phyloP scores from a whole-genome alignment of 2,888 invertebrate species.

The Leistus spinibarbis region DNA sequence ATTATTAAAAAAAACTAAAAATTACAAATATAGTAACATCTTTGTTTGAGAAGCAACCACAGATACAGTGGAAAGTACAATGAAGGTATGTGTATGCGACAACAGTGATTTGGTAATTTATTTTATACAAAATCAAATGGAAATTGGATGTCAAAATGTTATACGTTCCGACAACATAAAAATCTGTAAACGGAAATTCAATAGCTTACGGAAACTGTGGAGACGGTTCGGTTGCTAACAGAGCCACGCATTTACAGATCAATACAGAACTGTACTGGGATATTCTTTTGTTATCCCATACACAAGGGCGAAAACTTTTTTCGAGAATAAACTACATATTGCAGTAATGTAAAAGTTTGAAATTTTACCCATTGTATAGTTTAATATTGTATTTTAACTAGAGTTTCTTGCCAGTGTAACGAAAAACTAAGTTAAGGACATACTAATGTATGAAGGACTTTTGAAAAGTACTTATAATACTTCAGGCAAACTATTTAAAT shows the following conservation, averaged over 20 bases:
- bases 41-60: neutral
- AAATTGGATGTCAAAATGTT: neutral
- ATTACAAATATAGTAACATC: neutral
- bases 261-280: neutral
- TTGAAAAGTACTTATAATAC: no score
- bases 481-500: no score
- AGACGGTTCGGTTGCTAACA: neutral
- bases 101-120: neutral
- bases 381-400: no score
- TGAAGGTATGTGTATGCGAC: neutral
- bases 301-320: neutral
- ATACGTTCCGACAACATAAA: neutral
- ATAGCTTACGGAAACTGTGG: neutral
- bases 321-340: neutral
- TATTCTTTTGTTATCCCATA: neutral
- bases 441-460: no score
- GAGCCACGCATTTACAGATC: neutral
- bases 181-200: constrained; percentile 6
- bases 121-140: neutral
- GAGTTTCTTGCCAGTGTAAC: no score
- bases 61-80: neutral
- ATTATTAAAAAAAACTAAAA: neutral
- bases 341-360: neutral
- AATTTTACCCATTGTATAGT: neutral
- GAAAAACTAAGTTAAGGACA: no score